Evolutionary conservation across 2,113 vertebrate species (phyloP).

Genomic region (Gracilinanus agilis): DNA sequence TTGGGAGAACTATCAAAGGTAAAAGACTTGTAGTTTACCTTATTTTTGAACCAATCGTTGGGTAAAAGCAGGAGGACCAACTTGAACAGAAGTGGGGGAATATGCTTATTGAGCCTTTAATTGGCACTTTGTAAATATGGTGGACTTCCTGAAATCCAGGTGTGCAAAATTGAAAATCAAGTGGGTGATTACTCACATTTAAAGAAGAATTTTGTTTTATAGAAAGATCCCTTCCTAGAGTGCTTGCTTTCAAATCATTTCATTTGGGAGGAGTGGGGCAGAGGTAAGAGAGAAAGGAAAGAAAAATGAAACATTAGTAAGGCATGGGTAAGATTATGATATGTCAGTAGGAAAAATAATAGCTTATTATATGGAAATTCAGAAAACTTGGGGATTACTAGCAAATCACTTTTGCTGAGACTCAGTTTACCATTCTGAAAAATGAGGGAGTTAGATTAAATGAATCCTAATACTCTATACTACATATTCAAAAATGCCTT

Average conservation of each 20-base stretch:
- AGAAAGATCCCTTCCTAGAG: neutral
- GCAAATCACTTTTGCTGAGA: neutral
- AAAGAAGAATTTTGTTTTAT: neutral
- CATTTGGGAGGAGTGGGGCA: constrained; percentile 1
- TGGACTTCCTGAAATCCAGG: neutral
- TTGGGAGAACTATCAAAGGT: constrained; percentile 98
- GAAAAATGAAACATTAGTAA: neutral
- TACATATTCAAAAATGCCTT: no score
- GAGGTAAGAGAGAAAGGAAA: neutral
- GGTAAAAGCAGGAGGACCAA: neutral
- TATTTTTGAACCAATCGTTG: neutral
- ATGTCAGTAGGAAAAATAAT: neutral
- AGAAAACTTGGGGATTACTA: neutral
- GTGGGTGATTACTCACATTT: neutral
- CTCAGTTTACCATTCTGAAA: neutral
- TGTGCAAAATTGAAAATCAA: constrained; percentile 13
- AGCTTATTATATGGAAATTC: neutral
- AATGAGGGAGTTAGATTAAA: neutral
- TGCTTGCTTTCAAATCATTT: constrained; percentile 42
- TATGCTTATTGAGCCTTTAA: neutral
- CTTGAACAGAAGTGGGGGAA: neutral
- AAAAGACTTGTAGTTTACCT: constrained; percentile 60
- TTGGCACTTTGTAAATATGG: neutral
- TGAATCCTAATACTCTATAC: neutral
- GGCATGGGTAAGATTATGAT: neutral